Evolutionary conservation across 2,888 invertebrate genomes (phyloP).

Genomic region (Amblyteles armatorius): DNA sequence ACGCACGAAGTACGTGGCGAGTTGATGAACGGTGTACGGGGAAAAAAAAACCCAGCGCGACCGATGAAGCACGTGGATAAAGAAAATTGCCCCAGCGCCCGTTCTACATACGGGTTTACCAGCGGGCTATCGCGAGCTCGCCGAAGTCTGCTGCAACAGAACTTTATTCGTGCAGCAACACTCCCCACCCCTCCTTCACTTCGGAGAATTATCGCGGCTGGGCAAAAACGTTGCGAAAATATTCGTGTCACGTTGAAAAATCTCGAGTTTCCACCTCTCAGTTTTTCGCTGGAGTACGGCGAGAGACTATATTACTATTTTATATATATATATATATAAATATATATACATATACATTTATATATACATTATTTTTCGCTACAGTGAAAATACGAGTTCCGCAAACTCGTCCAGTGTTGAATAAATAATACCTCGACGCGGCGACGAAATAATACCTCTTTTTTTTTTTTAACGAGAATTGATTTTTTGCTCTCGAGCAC

Average conservation of each 20-base stretch:
- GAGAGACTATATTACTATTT: slow-evolving; percentile 20
- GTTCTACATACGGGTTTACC: slow-evolving; percentile 5
- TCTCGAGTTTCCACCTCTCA: slow-evolving; percentile 34
- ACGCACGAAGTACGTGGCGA: slow-evolving; percentile 50
- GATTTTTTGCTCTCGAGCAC: slow-evolving; percentile 8
- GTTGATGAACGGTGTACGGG: slow-evolving; percentile 52
- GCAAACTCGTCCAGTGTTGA: slow-evolving; percentile 57
- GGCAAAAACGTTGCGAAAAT: slow-evolving; percentile 45
- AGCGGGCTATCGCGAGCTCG: slow-evolving; percentile 13
- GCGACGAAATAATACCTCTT: slow-evolving; percentile 39
- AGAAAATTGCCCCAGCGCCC: slow-evolving; percentile 58
- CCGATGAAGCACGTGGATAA: slow-evolving; percentile 60
- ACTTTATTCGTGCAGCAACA: slow-evolving; percentile 37
- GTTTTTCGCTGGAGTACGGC: slow-evolving; percentile 11
- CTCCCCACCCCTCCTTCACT: not conserved
- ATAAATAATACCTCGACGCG: slow-evolving; percentile 53
- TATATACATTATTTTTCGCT: not conserved
- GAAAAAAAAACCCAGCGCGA: slow-evolving; percentile 34
- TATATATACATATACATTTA: not conserved
- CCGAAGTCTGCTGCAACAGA: slow-evolving; percentile 32
- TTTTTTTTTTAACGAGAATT: slow-evolving; percentile 8
- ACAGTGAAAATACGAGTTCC: slow-evolving; percentile 49
- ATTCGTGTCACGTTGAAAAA: slow-evolving; percentile 33
- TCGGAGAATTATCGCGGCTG: slow-evolving; percentile 49
- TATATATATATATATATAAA: not conserved